phyloP scores from a whole-genome alignment of 2,113 vertebrate species.

The Neolamprologus modestus region DNA sequence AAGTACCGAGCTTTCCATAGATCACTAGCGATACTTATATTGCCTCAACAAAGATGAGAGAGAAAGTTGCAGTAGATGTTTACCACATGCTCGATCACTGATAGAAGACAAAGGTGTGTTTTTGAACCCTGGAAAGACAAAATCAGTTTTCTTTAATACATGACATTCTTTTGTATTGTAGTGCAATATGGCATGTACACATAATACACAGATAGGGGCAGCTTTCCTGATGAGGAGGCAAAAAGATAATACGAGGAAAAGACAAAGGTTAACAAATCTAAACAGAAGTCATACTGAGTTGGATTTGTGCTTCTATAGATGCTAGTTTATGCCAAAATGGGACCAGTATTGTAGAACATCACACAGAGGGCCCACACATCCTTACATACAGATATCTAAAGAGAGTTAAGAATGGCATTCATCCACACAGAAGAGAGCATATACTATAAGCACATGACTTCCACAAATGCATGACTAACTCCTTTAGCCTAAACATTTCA shows the following conservation, averaged over 20 bases:
- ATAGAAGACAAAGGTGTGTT: neutral
- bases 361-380: neutral
- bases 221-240: neutral
- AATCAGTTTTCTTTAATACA: neutral
- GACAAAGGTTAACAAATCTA: neutral
- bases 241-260: neutral
- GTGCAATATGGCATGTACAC: neutral
- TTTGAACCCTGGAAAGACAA: neutral
- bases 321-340: conserved; percentile 40
- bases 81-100: neutral
- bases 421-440: neutral
- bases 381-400: neutral
- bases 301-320: neutral
- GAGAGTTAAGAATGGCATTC: neutral
- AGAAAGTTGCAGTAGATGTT: neutral
- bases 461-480: conserved; percentile 8
- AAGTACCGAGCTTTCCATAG: conserved; percentile 44
- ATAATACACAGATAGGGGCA: neutral
- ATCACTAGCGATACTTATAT: neutral
- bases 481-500: conserved; percentile 1
- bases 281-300: neutral
- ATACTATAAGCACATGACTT: conserved; percentile 11
- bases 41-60: neutral
- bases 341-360: neutral
- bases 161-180: neutral